Evolutionary conservation across 1,140 invertebrate genomes (phyloP).

Genomic region (Eubasilissa regina): DNA sequence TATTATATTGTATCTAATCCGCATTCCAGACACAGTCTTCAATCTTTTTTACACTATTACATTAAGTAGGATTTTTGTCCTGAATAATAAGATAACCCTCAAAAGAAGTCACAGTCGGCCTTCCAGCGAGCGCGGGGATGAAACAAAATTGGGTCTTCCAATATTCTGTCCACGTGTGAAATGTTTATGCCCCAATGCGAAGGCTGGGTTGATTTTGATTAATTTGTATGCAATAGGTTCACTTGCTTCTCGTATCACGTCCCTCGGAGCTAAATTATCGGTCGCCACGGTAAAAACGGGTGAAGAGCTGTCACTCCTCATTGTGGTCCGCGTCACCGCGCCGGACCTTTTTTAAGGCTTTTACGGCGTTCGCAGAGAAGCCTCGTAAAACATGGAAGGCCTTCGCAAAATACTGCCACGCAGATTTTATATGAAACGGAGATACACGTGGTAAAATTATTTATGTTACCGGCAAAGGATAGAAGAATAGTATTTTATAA

Average conservation of each 20-base stretch:
- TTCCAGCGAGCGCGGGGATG: neutral
- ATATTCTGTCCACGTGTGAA: constrained; percentile 47
- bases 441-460: neutral
- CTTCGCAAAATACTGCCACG: constrained; percentile 3
- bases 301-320: constrained; percentile 32
- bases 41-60: too few relatives aligned
- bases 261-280: constrained; percentile 45
- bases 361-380: constrained; percentile 25
- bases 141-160: constrained; percentile 24
- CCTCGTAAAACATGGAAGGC: constrained; percentile 39
- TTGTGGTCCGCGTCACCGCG: constrained; percentile 27
- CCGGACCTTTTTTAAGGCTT: constrained; percentile 34
- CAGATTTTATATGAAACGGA: neutral
- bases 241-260: constrained; percentile 46
- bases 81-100: neutral
- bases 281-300: constrained; percentile 47
- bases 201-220: constrained; percentile 51
- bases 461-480: too few relatives aligned
- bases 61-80: constrained; percentile 15
- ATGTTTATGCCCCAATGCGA: constrained; percentile 43
- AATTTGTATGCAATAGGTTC: constrained; percentile 56
- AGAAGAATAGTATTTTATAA: too few relatives aligned
- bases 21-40: too few relatives aligned
- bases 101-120: constrained; percentile 14
- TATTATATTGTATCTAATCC: too few relatives aligned